Percentiles rank a stretch among this genome's conserved stretches.
Conservation (phyloP, 2,888 invertebrate species). For the Hypsopygia costalis region DNA sequence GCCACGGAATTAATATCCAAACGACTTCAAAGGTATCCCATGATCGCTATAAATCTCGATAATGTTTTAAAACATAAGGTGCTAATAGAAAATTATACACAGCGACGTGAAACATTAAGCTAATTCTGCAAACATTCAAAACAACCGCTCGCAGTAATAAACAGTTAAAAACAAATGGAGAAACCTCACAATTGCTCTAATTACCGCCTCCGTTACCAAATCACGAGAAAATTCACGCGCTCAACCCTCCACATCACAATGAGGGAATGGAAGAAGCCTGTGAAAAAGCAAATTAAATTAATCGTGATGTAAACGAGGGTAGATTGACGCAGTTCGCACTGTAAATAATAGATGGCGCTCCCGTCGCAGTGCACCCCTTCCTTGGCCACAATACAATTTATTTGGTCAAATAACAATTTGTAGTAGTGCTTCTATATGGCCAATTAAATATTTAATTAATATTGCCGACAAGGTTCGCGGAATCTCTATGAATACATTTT, state of each 20-base stretch:
- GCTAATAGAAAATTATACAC: conserved; percentile 23
- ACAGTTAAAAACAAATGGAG: conserved; percentile 71
- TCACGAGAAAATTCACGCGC: conserved; percentile 75
- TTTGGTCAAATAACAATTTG: conserved; percentile 30
- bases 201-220: conserved; percentile 73
- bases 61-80: conserved; percentile 17
- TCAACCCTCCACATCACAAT: conserved; percentile 66
- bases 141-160: conserved; percentile 53
- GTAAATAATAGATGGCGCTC: conserved; percentile 67
- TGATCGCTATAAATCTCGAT: conserved; percentile 6
- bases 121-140: conserved; percentile 46
- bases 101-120: conserved; percentile 34
- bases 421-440: conserved; percentile 7
- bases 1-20: conserved; percentile 10
- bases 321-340: conserved; percentile 52
- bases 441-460: conserved; percentile 9
- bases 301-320: conserved; percentile 78
- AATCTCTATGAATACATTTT: background rate
- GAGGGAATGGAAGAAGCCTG: conserved; percentile 73
- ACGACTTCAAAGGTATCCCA: conserved; percentile 3
- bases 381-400: conserved; percentile 40
- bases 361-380: conserved; percentile 52
- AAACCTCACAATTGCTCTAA: conserved; percentile 73
- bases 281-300: conserved; percentile 79
- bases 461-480: background rate